Evolutionary conservation across 2,888 invertebrate genomes (phyloP), one percentile per base, ranked within the genome.

Genomic region (Onchidella celtica): DNA sequence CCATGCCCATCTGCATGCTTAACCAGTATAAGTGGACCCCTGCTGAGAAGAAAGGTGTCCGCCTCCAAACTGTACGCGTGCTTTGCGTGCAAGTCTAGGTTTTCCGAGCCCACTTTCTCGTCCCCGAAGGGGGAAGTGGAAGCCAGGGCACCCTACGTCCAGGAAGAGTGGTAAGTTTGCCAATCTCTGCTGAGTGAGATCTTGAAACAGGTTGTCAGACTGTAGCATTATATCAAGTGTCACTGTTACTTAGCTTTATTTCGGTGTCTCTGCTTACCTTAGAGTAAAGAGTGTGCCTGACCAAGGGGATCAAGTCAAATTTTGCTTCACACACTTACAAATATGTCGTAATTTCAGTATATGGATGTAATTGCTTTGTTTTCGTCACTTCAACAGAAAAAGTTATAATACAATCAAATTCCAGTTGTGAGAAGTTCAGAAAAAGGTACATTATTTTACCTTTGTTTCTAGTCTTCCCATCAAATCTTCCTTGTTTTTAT

Each of bases 21-120:
- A 24, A 57, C 24, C 81, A 81, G 81, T 69, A 74, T 81, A 21
- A 81, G 27, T 68, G 81, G 81, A 65, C 40, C 81, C n/a, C 81
- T 47, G 21, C 57, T 74, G 65, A 74, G 57, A 27, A 65, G 80
- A 65, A 81, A 69, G 36, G 66, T 81, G 9, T 70, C 82, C 34
- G 82, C 79, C 14, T 65, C 80, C 59, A 84, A 76, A 55, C 63
- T 84, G 57, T 84, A 84, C 63, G 80, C 84, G 47, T 84, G 84
- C 63, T 84, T 84, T 78, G 84, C 84, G 24, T 82, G 84, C 80
- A 79, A 80, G 36, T 82, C 82, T 63, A 77, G 84, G 38, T 84
- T 84, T 74, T 81, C 81, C 17, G 81, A 81, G 61, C 81, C 81
- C 29, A 81, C 65, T 47, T 61, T 81, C 57, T 47, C 61, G 40